Evolutionary conservation across 2,113 vertebrate species (phyloP).

Genomic region (Heptranchias perlo): DNA sequence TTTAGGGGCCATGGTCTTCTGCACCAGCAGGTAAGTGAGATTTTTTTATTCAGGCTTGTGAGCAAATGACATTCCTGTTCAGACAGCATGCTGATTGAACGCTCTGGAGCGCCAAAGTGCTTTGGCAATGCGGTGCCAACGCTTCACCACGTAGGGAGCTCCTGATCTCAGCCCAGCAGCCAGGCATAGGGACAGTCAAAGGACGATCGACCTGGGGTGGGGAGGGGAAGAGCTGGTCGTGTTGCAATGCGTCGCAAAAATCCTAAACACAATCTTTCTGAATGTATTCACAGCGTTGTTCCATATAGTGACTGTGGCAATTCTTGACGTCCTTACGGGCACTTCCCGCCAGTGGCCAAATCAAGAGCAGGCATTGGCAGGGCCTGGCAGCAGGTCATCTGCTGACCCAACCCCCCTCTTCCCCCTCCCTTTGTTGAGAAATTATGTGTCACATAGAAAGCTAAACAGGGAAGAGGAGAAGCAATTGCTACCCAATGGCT

Average conservation of each 20-base stretch:
- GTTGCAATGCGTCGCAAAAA: neutral
- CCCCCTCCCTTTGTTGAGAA: neutral
- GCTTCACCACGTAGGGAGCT: neutral
- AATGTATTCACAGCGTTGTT: neutral
- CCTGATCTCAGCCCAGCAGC: neutral
- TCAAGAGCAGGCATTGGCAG: neutral
- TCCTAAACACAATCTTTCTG: neutral
- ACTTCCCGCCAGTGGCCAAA: neutral
- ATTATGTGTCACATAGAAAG: neutral
- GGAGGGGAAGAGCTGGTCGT: neutral
- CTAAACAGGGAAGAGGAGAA: neutral
- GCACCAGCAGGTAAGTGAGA: neutral
- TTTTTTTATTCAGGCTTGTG: neutral
- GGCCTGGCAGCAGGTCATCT: neutral
- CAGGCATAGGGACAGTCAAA: neutral
- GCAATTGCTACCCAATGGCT: neutral
- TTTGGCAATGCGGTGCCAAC: too few relatives aligned
- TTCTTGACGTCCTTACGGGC: neutral
- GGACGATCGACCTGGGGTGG: too few relatives aligned
- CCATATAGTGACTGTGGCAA: neutral
- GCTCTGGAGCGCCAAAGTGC: neutral
- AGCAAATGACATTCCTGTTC: neutral
- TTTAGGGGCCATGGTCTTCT: neutral
- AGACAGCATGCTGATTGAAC: neutral
- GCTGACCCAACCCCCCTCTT: too few relatives aligned